Evolutionary conservation across 2,888 invertebrate species (phyloP).

Genomic region (Drosophila monieri): DNA sequence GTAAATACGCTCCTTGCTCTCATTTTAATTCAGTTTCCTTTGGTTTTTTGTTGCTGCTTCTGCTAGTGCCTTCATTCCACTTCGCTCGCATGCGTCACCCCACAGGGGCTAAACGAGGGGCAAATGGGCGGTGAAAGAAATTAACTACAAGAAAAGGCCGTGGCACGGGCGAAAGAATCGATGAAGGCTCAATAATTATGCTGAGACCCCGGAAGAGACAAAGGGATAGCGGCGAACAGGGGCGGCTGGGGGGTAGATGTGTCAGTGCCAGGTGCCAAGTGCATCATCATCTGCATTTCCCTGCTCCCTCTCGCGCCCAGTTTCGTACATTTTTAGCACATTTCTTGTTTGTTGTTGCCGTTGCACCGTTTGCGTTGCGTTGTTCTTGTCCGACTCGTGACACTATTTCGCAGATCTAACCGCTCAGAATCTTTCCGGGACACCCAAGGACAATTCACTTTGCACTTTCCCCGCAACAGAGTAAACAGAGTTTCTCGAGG

Average conservation of each 20-base stretch:
- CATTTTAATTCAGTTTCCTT: conserved; percentile 31
- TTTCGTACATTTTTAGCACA: conserved; percentile 77
- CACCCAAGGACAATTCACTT: not conserved
- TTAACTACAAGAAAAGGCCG: conserved; percentile 37
- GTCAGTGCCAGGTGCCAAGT: conserved; percentile 70
- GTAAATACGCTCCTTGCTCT: conserved; percentile 48
- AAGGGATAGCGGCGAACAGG: not conserved
- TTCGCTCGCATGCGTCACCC: conserved; percentile 45
- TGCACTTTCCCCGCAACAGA: conserved; percentile 19
- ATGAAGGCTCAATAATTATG: conserved; percentile 75
- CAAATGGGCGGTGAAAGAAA: conserved; percentile 25
- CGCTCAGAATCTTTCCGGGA: conserved; percentile 4
- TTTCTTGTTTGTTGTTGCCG: conserved; percentile 60
- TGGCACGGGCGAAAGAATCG: conserved; percentile 54
- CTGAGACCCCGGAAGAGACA: conserved; percentile 48
- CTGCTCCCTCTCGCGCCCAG: conserved; percentile 35
- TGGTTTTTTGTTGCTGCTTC: conserved; percentile 21
- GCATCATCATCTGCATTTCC: conserved; percentile 54
- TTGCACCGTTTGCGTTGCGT: conserved; percentile 42
- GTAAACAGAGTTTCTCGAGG: conserved; percentile 25
- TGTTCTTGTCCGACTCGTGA: conserved; percentile 15
- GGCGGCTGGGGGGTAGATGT: conserved; percentile 2
- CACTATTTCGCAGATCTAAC: conserved; percentile 3
- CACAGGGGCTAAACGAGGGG: conserved; percentile 12
- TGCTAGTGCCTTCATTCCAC: conserved; percentile 12